Evolutionary conservation across 2,888 invertebrate species (phyloP), one percentile per base, ranked within the genome.

Genomic region (Colostygia pectinataria): DNA sequence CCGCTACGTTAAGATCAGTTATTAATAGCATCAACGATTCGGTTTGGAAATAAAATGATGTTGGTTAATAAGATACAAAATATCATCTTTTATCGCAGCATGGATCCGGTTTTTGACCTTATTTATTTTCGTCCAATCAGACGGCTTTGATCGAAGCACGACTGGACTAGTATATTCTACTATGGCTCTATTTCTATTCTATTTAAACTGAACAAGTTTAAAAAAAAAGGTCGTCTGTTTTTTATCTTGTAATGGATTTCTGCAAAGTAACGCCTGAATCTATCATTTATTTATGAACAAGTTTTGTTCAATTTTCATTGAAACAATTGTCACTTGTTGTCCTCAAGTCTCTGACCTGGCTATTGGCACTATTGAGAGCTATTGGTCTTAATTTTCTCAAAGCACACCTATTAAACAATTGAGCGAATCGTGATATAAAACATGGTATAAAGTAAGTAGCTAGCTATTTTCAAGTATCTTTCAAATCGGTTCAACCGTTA

Each of bases 91-190:
- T 47, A 47, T 52, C 47, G 44, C 47, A 33, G 12, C 33, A 20
- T 46, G 13, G n/a, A 54, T 59, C 56, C 59, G 59, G 56, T 50
- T 50, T 53, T 29, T 37, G 50, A 33, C 37, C 49, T 51, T 53
- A 50, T 48, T 49, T 27, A 49, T 39, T 47, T 57, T 55, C 46
- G 55, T 39, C 38, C 23, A 29, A 41, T 41, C 40, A 24, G 49
- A 50, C 44, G 49, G 48, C 39, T 39, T 47, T 50, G 23, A 28
- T 38, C 14, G 25, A 37, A 24, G 18, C n/a, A 10, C 12, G 14
- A 12, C 12, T 38, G 9, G 28, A 32, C 36, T 45, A 34, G 27
- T 28, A 28, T 45, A 20, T 38, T 29, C 15, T 41, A 41, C 20
- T 33, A 5, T 33, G 14, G 2, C 7, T 31, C 15, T 14, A 9